Evolutionary conservation across 1,140 invertebrate species (phyloP), one percentile per base, ranked within the genome.

Genomic region (Stegodyphus mimosarum): DNA sequence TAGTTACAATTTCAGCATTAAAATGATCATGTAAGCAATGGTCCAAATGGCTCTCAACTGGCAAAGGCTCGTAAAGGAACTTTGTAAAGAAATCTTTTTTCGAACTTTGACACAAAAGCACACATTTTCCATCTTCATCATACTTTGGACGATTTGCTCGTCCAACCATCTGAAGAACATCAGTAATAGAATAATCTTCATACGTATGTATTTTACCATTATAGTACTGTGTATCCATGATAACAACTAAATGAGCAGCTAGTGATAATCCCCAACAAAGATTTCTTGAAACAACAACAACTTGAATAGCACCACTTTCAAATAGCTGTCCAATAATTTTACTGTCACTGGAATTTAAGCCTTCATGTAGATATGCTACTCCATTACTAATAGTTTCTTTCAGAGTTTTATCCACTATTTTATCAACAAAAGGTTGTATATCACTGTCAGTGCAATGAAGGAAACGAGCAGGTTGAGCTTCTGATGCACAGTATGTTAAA

Each of bases 51-150:
- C 96, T 98, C 77, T 99, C 98, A n/a, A 99, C 95, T 2, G 98
- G 98, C 55, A 99, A 90, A 7, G 98, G 97, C 90, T 99, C 98
- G 90, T 97, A 98, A 13, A 99, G 92, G 90, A 99, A 98, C 90
- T 99, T 99, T 89, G 99, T 99, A 91, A 98, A 99, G 92, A 99
- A 99, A 88, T 99, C 97, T 91, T 99, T 99, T 90, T 99, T 99
- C 3, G 97, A 97, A 81, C 94, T 96, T 89, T 99, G 98, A 91
- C 98, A 99, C 92, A 99, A 94, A 5, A 99, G 92, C 6, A 99
- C 96, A 89, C 97, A 99, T 90, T 98, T 98, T 72, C 97, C 95
- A 90, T 99, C 96, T 48, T 97, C 94, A 91, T 99, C 98, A 88
- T 95, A 93, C 6, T 95, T 91, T 0, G 98, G 97, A 51, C 98